phyloP scores from a whole-genome alignment of 2,888 invertebrate species.

The Polyommatus iphigenia region DNA sequence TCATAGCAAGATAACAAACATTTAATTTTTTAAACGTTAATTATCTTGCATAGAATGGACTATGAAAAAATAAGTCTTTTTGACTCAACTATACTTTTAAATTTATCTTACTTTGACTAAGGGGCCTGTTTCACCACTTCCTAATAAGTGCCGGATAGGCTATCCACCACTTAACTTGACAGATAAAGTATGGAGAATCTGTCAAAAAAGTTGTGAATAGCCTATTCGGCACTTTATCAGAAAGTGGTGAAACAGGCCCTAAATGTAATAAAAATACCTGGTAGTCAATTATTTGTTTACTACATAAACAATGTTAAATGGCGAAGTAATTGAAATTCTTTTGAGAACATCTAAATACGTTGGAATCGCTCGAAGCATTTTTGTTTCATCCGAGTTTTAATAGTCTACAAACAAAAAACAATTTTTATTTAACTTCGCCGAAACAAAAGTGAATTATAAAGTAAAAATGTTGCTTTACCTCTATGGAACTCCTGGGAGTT shows the following conservation, averaged over 20 bases:
- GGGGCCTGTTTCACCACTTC: no score
- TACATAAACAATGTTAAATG: constrained; percentile 13
- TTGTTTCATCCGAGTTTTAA: constrained; percentile 14
- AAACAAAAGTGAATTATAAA: constrained; percentile 43
- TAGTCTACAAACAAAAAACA: constrained; percentile 20
- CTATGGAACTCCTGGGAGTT: constrained; percentile 74
- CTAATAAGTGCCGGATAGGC: no score
- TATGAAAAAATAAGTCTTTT: no score
- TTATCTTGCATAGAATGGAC: no score
- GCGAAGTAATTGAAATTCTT: not conserved
- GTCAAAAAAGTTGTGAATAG: no score
- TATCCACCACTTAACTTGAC: no score
- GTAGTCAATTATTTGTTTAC: constrained; percentile 1
- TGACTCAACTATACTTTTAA: no score
- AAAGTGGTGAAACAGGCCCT: no score
- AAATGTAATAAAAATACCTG: not conserved
- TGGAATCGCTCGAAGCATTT: constrained; percentile 14
- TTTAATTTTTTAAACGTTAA: no score
- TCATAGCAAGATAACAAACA: no score
- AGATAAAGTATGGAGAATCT: no score
- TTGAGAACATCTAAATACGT: constrained; percentile 2
- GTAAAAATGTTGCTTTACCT: constrained; percentile 58
- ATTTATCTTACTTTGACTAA: not conserved
- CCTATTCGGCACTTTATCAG: no score
- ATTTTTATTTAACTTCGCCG: constrained; percentile 37